Percentiles rank a stretch among this genome's conserved stretches.
Evolutionary conservation across 2,888 invertebrate genomes (phyloP).

Genomic region (Drosophila tanythrix): DNA sequence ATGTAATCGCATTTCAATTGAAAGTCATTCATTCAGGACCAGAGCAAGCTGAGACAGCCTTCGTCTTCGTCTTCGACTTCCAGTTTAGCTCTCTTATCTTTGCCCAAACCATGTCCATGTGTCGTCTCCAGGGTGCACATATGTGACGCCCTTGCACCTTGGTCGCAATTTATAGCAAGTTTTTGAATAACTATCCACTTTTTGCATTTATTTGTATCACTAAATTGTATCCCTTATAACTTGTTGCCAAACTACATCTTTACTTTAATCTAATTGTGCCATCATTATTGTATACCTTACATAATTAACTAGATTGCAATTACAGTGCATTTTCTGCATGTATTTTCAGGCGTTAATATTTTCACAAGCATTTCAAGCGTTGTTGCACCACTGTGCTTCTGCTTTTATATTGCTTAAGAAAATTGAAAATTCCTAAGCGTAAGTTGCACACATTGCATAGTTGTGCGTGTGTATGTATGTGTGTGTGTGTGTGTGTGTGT

Average conservation of each 20-base stretch:
- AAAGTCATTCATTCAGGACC: conserved; percentile 70
- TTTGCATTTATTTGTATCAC: background rate
- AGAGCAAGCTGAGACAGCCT: conserved; percentile 23
- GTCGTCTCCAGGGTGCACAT: conserved; percentile 43
- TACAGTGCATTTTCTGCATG: background rate
- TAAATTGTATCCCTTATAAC: background rate
- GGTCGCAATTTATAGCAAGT: background rate
- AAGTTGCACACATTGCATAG: conserved; percentile 44
- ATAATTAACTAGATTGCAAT: background rate
- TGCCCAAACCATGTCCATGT: conserved; percentile 11
- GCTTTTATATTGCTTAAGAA: conserved; percentile 73
- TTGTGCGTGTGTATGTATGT: conserved; percentile 16
- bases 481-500: conserved; percentile 22
- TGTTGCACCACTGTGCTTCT: conserved; percentile 29
- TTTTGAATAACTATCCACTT: background rate
- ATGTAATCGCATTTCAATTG: conserved; percentile 84
- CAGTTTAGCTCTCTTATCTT: conserved; percentile 36
- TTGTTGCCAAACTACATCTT: background rate
- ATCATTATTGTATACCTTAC: background rate
- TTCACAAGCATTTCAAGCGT: background rate
- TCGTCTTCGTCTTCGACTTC: conserved; percentile 13
- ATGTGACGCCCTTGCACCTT: conserved; percentile 33
- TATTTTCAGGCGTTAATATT: background rate
- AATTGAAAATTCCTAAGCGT: conserved; percentile 81
- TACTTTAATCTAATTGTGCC: background rate